Conservation (phyloP, 1,140 invertebrate genomes). For the Ceratina calcarata region DNA sequence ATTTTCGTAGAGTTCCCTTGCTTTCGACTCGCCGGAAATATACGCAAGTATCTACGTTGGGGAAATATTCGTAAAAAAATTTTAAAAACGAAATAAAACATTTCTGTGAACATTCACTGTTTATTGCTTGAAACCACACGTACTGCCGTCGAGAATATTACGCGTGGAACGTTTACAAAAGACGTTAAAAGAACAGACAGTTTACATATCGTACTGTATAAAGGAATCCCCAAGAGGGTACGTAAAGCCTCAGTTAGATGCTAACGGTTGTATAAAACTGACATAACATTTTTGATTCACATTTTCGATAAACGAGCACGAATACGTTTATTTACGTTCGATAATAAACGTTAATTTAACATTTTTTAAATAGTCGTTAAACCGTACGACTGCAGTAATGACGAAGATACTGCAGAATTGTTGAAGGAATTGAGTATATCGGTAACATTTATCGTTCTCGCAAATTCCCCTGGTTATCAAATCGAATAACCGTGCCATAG, state of each 20-base stretch:
- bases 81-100: too few species aligned
- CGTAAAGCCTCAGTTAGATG: background rate
- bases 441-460: constrained; percentile 22
- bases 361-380: constrained; percentile 27
- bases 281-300: constrained; percentile 10
- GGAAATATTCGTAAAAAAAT: too few species aligned
- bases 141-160: background rate
- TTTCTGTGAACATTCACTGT: background rate
- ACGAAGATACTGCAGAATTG: background rate
- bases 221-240: background rate
- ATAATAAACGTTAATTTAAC: constrained; percentile 4
- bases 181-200: background rate
- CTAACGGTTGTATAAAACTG: background rate
- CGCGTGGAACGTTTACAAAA: background rate
- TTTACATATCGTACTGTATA: background rate
- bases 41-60: too few species aligned
- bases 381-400: background rate
- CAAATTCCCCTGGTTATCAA: constrained; percentile 27
- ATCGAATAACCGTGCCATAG: constrained; percentile 5
- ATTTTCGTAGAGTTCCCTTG: background rate
- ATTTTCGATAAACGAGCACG: background rate
- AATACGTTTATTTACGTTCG: background rate
- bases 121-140: background rate
- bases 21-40: background rate
- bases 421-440: too few species aligned